These are phyloP conservation scores for Gymnarchus niloticus DNA, from an alignment of 2,113 vertebrate genomes.

Conservation along the genomic window DNA sequence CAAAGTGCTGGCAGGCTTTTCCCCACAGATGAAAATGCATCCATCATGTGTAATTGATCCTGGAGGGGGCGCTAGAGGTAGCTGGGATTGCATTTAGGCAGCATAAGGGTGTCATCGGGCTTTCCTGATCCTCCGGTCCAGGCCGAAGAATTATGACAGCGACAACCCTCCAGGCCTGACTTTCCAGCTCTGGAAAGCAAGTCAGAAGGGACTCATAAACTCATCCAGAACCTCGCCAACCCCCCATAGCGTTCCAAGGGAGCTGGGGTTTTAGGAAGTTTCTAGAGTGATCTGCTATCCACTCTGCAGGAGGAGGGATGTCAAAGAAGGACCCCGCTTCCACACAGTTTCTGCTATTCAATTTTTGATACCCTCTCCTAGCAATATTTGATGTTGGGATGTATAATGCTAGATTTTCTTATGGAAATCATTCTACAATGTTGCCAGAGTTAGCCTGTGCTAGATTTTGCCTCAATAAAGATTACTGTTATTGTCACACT, in stretches of 20 bases:
- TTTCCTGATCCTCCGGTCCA: background rate
- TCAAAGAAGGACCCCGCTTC: background rate
- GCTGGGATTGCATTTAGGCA: background rate
- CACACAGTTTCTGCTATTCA: background rate
- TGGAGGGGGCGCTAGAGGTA: background rate
- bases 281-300: background rate
- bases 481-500: background rate
- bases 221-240: background rate
- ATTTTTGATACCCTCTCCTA: background rate
- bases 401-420: conserved; percentile 3
- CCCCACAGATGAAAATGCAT: conserved; percentile 5
- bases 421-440: background rate
- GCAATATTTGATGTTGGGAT: background rate
- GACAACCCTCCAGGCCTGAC: background rate
- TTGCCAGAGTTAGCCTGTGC: background rate
- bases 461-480: background rate
- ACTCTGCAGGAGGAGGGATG: background rate
- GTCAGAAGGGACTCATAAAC: background rate
- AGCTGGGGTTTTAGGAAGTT: background rate
- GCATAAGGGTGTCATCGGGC: background rate
- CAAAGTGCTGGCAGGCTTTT: background rate
- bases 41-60: conserved; percentile 1
- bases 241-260: background rate
- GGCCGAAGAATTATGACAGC: background rate
- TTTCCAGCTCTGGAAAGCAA: background rate